A percentile compares a stretch with the other conserved stretches of the same genome.
phyloP scores from a whole-genome alignment of 2,797 vertebrate species.

The Manis javanica region DNA sequence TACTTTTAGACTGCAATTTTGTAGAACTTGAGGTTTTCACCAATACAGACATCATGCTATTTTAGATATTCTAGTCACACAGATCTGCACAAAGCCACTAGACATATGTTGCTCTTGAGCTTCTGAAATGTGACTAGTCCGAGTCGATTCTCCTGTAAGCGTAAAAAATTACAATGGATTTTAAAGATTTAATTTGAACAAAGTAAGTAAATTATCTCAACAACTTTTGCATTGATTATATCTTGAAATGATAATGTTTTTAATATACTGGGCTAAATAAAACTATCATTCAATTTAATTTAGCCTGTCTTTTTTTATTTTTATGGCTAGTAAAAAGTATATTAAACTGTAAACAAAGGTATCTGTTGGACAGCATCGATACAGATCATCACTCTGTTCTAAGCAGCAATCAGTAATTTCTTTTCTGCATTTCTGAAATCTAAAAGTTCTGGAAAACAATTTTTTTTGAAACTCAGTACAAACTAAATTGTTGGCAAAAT shows the following conservation, averaged over 20 bases:
- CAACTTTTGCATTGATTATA: background rate
- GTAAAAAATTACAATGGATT: background rate
- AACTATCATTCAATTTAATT: background rate
- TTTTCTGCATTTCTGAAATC: background rate
- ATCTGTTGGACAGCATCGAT: background rate
- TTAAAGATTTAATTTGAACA: background rate
- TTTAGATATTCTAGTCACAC: background rate
- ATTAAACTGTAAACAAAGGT: background rate
- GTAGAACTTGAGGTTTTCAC: background rate
- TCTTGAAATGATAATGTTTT: background rate
- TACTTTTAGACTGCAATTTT: background rate
- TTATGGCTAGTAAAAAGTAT: background rate
- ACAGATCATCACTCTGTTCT: background rate
- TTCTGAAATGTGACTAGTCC: background rate
- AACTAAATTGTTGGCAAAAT: slow-evolving; percentile 1
- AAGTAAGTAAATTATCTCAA: background rate
- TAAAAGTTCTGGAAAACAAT: background rate
- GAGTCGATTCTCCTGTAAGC: background rate
- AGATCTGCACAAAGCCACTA: background rate
- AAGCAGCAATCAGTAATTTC: background rate
- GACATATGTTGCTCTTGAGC: background rate
- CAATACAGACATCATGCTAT: background rate
- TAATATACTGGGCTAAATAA: background rate
- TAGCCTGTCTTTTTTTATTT: background rate
- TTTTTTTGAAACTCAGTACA: background rate